Evolutionary conservation across 2,797 vertebrate genomes (phyloP).

Genomic region (Botia kubotai): DNA sequence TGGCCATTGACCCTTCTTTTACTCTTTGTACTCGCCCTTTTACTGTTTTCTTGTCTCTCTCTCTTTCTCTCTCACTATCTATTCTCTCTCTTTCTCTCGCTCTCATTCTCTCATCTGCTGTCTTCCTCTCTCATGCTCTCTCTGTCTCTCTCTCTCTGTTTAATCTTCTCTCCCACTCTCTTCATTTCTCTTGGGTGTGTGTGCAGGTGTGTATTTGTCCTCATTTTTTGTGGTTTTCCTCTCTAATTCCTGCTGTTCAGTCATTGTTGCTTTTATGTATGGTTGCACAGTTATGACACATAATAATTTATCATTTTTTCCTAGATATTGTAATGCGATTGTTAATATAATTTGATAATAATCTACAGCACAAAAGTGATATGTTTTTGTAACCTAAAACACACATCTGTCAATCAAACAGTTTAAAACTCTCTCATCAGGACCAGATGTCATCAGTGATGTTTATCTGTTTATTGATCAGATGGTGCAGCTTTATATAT

Average conservation of each 20-base stretch:
- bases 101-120: background rate
- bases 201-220: conserved; percentile 40
- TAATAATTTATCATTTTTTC: no score
- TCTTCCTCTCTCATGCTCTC: no score
- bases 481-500: conserved; percentile 44
- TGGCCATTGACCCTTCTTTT: conserved; percentile 3
- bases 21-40: background rate
- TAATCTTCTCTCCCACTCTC: no score
- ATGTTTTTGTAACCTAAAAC: no score
- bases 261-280: background rate
- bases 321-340: background rate
- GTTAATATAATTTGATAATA: no score
- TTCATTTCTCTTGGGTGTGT: conserved; percentile 45
- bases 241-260: conserved; percentile 14
- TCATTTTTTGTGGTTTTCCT: conserved; percentile 40
- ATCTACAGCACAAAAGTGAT: no score
- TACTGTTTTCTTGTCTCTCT: background rate
- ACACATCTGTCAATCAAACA: no score
- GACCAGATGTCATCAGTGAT: no score
- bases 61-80: no score
- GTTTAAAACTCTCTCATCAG: no score
- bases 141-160: no score
- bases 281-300: no score
- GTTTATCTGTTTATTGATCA: background rate
- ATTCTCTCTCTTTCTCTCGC: background rate